phyloP scores from a whole-genome alignment of 2,113 vertebrate species.

The Zeus faber region DNA sequence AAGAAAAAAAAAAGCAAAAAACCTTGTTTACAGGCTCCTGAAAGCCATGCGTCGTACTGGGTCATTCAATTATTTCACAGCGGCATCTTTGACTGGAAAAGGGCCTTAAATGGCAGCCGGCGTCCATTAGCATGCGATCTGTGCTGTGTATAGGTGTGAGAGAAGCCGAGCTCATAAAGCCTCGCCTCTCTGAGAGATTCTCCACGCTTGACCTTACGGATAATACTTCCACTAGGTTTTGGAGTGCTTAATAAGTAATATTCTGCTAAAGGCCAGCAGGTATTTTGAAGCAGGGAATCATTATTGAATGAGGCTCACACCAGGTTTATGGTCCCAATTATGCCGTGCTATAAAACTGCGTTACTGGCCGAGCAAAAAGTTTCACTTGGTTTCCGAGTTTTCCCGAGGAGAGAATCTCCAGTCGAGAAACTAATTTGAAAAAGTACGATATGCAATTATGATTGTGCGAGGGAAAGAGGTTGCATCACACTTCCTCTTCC shows the following conservation, averaged over 20 bases:
- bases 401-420: slow-evolving; percentile 42
- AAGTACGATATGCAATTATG: slow-evolving; percentile 55
- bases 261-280: slow-evolving; percentile 72
- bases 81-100: background rate
- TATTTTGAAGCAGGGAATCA: slow-evolving; percentile 67
- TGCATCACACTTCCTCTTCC: slow-evolving; percentile 51
- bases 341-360: slow-evolving; percentile 60
- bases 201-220: slow-evolving; percentile 74
- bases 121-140: slow-evolving; percentile 63
- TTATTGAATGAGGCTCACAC: slow-evolving; percentile 67
- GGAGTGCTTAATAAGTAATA: slow-evolving; percentile 70
- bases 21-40: background rate
- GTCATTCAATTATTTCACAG: background rate
- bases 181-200: slow-evolving; percentile 62
- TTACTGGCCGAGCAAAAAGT: slow-evolving; percentile 57
- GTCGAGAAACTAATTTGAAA: slow-evolving; percentile 58
- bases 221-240: slow-evolving; percentile 71
- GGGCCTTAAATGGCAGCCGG: slow-evolving; percentile 31
- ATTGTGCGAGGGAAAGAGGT: slow-evolving; percentile 37
- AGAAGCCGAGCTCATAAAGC: slow-evolving; percentile 66
- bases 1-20: background rate
- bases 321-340: slow-evolving; percentile 73
- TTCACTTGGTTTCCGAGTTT: slow-evolving; percentile 49
- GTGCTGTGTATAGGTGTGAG: slow-evolving; percentile 53
- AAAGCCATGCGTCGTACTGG: background rate